Base-by-base conservation (phyloP, 1,140 invertebrate genomes). In the Microplitis demolitor region DNA sequence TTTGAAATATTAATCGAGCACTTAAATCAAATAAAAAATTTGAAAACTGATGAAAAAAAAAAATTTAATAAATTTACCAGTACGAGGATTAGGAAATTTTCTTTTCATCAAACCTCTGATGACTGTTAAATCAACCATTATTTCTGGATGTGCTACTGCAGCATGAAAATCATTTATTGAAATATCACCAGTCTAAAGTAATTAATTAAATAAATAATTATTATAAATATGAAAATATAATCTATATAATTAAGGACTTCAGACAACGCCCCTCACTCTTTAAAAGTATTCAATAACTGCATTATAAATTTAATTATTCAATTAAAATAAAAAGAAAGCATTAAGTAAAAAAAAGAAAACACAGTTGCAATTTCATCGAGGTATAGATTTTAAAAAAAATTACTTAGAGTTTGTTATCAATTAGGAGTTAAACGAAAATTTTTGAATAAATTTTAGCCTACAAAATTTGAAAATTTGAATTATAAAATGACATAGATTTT, bases 101-200 rank as follows among this genome's bases (percentile, higher is more conserved):
- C 85, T 91, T 76, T 92, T 95, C 86, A 96, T 86, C 9, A 96
- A 79, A 24, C 93, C 94, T 78, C 93, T 87, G 58, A 96, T 87
- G 0, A 89, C 85, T 2, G 94, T 88, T 35, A 96, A 80, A 61
- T 96, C 94, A 0, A 93, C 88, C 69, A 96, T 80, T 71, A 96
- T 93, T 79, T 92, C 90, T 4, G 93, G 91, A 88, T 95, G 93
- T 4, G 93, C 92, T 50, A 96, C 83, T 2, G 94, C 79, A 80
- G 88, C 91, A 76, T 94, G 89, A 83, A 91, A 96, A 69, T 96
- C 93, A n/a, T 88, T 83, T 4, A 92, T 74, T 58, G 89, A 84
- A 14, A 95, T 79, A 75, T 90, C 86, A 39, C 94, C 94, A 78
- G 86, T 90, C 90, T 93, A 79, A 37, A 84, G 78, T 35, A 5